Evolutionary conservation across 2,888 invertebrate species (phyloP).

Genomic region (Ernsta delagoae): DNA sequence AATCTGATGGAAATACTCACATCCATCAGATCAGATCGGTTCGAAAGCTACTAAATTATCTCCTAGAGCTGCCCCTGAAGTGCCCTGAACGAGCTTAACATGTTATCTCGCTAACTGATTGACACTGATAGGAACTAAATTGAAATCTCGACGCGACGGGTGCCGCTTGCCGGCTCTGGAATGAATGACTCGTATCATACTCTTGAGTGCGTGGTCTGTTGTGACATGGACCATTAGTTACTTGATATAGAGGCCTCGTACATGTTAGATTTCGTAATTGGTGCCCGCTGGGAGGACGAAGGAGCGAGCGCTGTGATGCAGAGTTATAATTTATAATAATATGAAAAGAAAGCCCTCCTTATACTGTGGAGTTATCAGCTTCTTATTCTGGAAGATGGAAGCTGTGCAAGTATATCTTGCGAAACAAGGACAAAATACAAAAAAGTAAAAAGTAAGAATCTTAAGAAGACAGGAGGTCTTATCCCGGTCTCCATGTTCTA

Average conservation of each 20-base stretch:
- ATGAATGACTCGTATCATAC: slow-evolving; percentile 23
- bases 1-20: slow-evolving; percentile 8
- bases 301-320: no score
- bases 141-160: slow-evolving; percentile 36
- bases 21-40: slow-evolving; percentile 5
- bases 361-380: no score
- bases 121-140: slow-evolving; percentile 34
- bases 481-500: no score
- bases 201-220: slow-evolving; percentile 32
- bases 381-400: no score
- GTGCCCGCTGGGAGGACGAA: slow-evolving; percentile 30
- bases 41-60: slow-evolving; percentile 21
- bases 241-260: slow-evolving; percentile 18
- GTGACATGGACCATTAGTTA: slow-evolving; percentile 33
- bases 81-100: slow-evolving; percentile 26
- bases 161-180: slow-evolving; percentile 15
- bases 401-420: no score
- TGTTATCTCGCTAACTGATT: slow-evolving; percentile 33
- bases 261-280: slow-evolving; percentile 26
- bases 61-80: slow-evolving; percentile 12
- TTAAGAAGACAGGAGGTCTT: no score
- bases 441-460: no score
- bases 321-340: no score
- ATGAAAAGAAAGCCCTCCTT: no score
- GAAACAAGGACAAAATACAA: no score